Evolutionary conservation across 2,888 invertebrate genomes (phyloP), one percentile per base, ranked within the genome.

Genomic region (Conistra vaccinii): DNA sequence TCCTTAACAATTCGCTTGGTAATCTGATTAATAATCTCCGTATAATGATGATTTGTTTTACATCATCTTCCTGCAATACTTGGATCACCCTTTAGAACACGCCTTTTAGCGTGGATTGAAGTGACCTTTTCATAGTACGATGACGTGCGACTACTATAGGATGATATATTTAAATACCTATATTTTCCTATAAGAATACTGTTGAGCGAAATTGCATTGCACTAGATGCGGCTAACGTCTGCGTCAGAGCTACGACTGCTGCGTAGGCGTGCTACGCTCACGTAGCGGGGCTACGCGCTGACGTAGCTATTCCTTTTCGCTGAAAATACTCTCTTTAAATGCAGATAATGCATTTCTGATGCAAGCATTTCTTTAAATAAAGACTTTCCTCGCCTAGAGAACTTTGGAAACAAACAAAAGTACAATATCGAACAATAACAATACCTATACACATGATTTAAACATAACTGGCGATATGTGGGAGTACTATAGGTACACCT

Each of bases 211-310:
- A 23, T n/a, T 35, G 32, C 23, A 23, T n/a, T 35, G 32, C 23
- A 53, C 26, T n/a, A 42, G 17, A 57, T n/a, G 39, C 42, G 51
- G 58, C 63, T 57, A 58, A 68, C 29, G 45, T 51, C 23, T 2
- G 23, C 2, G 32, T 32, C 14, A 5, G 26, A 14, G 51, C 71
- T 83, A 68, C 72, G 62, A 32, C 2, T 17, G 35, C 55, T 81
- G 48, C 79, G 82, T 76, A 65, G 58, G 42, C 62, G n/a, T 35
- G 62, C 82, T 76, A 78, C 76, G 76, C 29, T 45, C 45, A 29
- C 68, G 57, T 69, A 70, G n/a, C 61, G 14, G 0, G 1, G 23
- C 83, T 76, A 77, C 69, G 53, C 39, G 62, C 35, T 65, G 35
- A 53, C 69, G 57, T 67, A 69, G 39, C 14, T 3, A 1, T 69